Evolutionary conservation across 2,888 invertebrate genomes (phyloP), one percentile per base, ranked within the genome.

Genomic region (Nomada flava): DNA sequence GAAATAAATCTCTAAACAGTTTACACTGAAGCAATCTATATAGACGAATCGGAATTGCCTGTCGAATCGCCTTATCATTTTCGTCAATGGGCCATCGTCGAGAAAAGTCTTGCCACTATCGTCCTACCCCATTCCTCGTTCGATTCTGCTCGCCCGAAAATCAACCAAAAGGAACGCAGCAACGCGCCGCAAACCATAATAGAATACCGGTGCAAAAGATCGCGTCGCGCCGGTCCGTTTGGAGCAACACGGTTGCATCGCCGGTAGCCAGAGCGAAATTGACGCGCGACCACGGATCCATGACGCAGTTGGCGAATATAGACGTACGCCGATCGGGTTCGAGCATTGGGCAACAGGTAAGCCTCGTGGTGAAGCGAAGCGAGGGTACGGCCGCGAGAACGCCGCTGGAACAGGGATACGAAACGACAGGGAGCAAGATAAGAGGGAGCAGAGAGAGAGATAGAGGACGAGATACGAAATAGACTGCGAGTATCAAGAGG

Each of bases 281-380:
- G 74, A 64, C 47, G 53, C 57, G 64, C 23, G 36, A 69, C 65
- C 72, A 60, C 63, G 72, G 68, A 81, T 77, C 55, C 60, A 67
- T 63, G 57, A 72, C 65, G 71, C 57, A 29, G 15, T 76, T 65
- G 64, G 67, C 86, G 69, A 82, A 85, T 88, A 85, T 79, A 87
- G 80, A 87, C 67, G 68, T 82, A 77, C 62, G 20, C 10, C n/a
- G 23, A 18, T 62, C 57, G 53, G 72, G 44, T 47, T 15, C 55
- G 76, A n/a, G 72, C 55, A 73, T 74, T 53, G 65, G 64, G 71
- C 26, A 73, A 68, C 83, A 81, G 84, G 80, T 89, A 81, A 83
- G 75, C 83, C 76, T 71, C 68, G 86, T 88, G 89, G 65, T 86
- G 59, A 90, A 89, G 84, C 89, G 83, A 82, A 80, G 81, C 79